A percentile compares a stretch with the other conserved stretches of the same genome.
phyloP scores from a whole-genome alignment of 2,797 vertebrate genomes.

The Phyllotis vaccarum region DNA sequence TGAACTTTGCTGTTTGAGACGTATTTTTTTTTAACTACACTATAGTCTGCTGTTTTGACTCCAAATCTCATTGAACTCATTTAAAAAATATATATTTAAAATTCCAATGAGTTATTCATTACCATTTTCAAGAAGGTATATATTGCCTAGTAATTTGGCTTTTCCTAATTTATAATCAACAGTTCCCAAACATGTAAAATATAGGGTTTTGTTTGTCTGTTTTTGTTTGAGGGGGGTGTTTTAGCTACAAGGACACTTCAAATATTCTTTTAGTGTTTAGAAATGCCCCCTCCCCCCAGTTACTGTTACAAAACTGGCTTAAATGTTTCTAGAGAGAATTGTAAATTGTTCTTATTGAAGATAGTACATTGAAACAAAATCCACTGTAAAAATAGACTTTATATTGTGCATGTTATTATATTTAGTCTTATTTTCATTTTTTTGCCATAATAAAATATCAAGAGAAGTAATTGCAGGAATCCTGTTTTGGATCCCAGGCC shows the following conservation, averaged over 20 bases:
- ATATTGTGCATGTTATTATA: rapidly evolving
- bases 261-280: neutral
- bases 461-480: neutral
- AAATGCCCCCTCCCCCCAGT: neutral
- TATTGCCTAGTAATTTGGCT: neutral
- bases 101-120: neutral
- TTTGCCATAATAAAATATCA: neutral
- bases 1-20: neutral
- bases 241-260: neutral
- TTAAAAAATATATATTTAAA: conserved; percentile 4
- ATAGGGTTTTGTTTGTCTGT: neutral
- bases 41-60: neutral
- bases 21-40: neutral
- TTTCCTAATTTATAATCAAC: neutral
- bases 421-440: neutral
- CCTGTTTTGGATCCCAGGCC: neutral
- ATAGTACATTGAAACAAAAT: neutral
- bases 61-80: neutral
- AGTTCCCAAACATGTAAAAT: neutral
- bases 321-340: neutral
- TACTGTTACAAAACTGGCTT: neutral
- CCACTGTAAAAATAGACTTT: rapidly evolving
- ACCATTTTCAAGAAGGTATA: neutral
- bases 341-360: neutral
- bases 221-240: neutral